These are phyloP conservation scores for Netelia virgata DNA, from an alignment of 2,888 invertebrate genomes.

Conservation along the genomic window DNA sequence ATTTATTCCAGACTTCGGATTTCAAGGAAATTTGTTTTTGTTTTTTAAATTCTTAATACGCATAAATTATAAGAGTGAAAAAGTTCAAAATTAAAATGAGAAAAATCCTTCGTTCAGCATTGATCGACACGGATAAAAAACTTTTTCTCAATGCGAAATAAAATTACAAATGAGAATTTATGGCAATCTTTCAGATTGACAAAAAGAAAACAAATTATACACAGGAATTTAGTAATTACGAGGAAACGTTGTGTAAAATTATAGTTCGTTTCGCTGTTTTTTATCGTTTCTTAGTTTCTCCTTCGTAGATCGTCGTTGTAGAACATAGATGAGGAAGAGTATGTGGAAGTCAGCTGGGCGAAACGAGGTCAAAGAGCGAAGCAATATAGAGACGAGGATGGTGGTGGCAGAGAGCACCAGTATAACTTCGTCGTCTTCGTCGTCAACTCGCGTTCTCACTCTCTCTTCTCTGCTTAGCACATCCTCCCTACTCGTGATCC, in stretches of 20 bases:
- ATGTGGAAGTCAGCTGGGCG: constrained; percentile 42
- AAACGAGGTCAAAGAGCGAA: constrained; percentile 60
- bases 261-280: neutral
- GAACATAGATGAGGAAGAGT: constrained; percentile 56
- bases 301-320: neutral
- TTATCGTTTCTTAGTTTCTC: neutral
- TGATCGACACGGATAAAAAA: too few species aligned
- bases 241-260: neutral
- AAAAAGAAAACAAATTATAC: too few species aligned
- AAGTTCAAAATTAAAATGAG: neutral
- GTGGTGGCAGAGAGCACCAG: neutral
- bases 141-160: too few species aligned
- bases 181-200: too few species aligned
- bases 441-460: constrained; percentile 5
- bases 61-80: neutral
- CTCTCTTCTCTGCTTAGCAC: neutral
- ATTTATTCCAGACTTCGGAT: too few species aligned
- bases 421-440: constrained; percentile 41
- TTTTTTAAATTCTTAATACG: neutral
- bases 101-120: neutral
- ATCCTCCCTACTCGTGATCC: constrained; percentile 37
- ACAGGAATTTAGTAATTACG: too few species aligned
- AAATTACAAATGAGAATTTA: too few species aligned
- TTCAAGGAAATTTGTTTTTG: too few species aligned
- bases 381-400: neutral